phyloP scores from a whole-genome alignment of 1,140 invertebrate species.

The Sycophaga agraensis region DNA sequence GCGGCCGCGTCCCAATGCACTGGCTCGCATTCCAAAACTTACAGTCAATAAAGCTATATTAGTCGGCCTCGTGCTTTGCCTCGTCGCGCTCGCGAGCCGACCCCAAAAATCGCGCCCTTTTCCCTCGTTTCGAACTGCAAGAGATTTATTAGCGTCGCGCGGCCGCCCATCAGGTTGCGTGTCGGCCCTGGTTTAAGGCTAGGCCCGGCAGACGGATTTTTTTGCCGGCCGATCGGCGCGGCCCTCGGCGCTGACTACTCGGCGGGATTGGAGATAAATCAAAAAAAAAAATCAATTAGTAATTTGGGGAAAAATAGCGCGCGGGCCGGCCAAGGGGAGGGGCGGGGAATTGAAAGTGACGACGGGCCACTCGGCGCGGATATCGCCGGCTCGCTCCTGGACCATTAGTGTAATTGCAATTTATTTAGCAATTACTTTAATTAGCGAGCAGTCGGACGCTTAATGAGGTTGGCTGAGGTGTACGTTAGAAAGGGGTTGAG shows the following conservation, averaged over 20 bases:
- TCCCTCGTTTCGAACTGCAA: neutral
- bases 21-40: conserved; percentile 1
- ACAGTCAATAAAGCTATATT: conserved; percentile 29
- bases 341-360: conserved; percentile 7
- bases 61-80: conserved; percentile 20
- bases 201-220: neutral
- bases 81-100: too few relatives aligned
- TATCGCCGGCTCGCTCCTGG: conserved; percentile 33
- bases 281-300: conserved; percentile 29
- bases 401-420: conserved; percentile 59
- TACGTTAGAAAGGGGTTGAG: conserved; percentile 27
- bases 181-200: conserved; percentile 3
- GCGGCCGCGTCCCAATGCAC: neutral
- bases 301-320: conserved; percentile 5
- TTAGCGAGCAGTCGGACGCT: conserved; percentile 49
- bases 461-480: conserved; percentile 33
- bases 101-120: neutral
- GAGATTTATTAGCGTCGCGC: conserved; percentile 28
- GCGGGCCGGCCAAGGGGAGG: neutral
- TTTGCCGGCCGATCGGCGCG: conserved; percentile 16
- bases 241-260: conserved; percentile 12
- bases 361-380: too few relatives aligned
- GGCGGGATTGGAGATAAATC: conserved; percentile 26
- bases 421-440: conserved; percentile 60
- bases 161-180: too few relatives aligned